phyloP scores from a whole-genome alignment of 2,797 vertebrate species.

The Nothura maculosa region DNA sequence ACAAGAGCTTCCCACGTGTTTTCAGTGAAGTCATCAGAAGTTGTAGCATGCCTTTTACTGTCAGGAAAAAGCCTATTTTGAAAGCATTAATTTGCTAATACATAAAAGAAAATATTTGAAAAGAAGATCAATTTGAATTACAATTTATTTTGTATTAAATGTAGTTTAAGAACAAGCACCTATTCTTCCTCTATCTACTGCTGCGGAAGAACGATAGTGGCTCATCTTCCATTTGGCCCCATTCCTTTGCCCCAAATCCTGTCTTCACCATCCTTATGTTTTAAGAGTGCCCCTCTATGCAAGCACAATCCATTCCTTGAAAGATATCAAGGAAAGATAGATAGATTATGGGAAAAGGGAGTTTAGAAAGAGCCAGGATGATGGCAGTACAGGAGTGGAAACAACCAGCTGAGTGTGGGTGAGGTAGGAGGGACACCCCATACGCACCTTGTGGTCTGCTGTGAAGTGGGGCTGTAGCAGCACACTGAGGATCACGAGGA shows the following conservation, averaged over 20 bases:
- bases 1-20: not conserved
- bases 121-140: not conserved
- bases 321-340: not conserved
- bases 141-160: not conserved
- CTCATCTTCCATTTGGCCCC: conserved; percentile 24
- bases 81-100: not conserved
- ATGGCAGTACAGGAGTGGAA: not conserved
- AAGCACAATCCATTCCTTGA: not conserved
- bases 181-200: not conserved
- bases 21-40: not conserved
- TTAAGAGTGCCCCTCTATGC: not conserved
- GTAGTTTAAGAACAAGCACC: not conserved
- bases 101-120: not conserved
- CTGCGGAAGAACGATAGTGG: not conserved
- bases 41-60: rapidly evolving
- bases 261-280: not conserved
- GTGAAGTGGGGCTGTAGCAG: not conserved
- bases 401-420: not conserved
- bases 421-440: not conserved
- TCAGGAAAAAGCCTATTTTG: not conserved
- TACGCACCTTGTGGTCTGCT: not conserved
- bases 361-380: not conserved
- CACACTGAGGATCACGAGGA: not conserved
- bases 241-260: conserved; percentile 9
- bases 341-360: not conserved